Percentiles rank a stretch among this genome's conserved stretches.
Conservation (phyloP, 2,888 invertebrate species). For the Cantharis rufa region DNA sequence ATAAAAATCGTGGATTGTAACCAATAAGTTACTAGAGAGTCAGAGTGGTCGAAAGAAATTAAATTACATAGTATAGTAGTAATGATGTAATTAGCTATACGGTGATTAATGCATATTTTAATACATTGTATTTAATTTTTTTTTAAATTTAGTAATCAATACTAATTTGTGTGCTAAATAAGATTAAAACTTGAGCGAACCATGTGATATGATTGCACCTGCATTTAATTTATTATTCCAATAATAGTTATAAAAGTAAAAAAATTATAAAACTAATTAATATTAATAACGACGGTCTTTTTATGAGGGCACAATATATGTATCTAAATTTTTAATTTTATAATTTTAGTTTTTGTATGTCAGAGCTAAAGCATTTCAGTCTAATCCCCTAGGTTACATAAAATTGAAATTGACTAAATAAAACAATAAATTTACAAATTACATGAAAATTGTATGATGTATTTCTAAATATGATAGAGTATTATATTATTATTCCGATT, state of each 20-base stretch:
- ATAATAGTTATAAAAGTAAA: background rate
- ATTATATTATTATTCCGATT: background rate
- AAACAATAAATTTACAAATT: background rate
- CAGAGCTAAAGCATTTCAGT: background rate
- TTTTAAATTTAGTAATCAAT: background rate
- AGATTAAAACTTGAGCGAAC: background rate
- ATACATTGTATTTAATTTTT: background rate
- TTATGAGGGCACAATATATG: no score
- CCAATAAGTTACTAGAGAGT: no score
- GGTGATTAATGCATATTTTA: no score
- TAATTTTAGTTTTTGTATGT: background rate
- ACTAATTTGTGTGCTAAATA: background rate
- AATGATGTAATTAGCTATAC: no score
- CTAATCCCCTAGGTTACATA: background rate
- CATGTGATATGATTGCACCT: background rate
- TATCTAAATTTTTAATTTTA: background rate
- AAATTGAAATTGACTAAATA: background rate
- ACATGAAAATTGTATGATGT: background rate
- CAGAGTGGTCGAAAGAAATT: no score
- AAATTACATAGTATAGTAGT: no score
- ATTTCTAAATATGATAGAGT: no score
- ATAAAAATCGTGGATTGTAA: no score
- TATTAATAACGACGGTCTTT: no score
- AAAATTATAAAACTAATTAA: background rate
- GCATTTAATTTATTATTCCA: background rate